Conservation (phyloP, 1,140 invertebrate genomes). For the Ptiloglossa arizonensis region DNA sequence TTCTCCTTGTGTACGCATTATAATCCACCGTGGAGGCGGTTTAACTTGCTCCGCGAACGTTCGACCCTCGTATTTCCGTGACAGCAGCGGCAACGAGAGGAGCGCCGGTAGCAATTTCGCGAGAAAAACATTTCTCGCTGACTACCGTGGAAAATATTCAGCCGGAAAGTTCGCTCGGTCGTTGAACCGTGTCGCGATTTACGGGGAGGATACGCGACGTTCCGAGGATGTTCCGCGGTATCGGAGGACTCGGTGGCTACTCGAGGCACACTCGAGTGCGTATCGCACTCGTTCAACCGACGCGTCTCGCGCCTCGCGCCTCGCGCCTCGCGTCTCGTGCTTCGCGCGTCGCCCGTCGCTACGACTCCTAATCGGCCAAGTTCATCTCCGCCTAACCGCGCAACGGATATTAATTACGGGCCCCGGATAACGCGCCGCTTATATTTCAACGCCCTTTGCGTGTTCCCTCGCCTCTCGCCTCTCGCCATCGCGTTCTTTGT, state of each 20-base stretch:
- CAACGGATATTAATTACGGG: slow-evolving; percentile 55
- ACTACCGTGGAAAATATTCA: neutral
- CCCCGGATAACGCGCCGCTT: slow-evolving; percentile 24
- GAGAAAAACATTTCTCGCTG: slow-evolving; percentile 1
- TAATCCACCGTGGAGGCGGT: slow-evolving; percentile 22
- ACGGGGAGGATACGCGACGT: neutral
- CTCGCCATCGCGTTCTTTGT: slow-evolving; percentile 22
- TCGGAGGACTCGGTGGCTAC: too few species aligned
- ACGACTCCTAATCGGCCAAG: slow-evolving; percentile 34
- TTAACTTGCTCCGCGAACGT: slow-evolving; percentile 4
- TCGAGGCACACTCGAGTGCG: too few species aligned
- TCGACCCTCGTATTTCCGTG: neutral
- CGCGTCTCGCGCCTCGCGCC: neutral
- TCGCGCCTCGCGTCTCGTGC: slow-evolving; percentile 11
- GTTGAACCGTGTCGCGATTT: neutral
- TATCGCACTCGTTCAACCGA: too few species aligned
- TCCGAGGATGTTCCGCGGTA: neutral
- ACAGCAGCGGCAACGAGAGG: neutral
- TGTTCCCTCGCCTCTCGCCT: neutral
- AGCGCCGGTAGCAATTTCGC: neutral
- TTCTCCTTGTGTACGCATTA: slow-evolving; percentile 52
- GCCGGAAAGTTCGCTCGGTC: too few species aligned
- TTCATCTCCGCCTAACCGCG: slow-evolving; percentile 27
- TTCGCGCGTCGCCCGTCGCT: too few species aligned
- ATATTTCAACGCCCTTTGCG: neutral